Evolutionary conservation across 2,888 invertebrate genomes (phyloP), one percentile per base, ranked within the genome.

Genomic region (Synanthedon formicaeformis): DNA sequence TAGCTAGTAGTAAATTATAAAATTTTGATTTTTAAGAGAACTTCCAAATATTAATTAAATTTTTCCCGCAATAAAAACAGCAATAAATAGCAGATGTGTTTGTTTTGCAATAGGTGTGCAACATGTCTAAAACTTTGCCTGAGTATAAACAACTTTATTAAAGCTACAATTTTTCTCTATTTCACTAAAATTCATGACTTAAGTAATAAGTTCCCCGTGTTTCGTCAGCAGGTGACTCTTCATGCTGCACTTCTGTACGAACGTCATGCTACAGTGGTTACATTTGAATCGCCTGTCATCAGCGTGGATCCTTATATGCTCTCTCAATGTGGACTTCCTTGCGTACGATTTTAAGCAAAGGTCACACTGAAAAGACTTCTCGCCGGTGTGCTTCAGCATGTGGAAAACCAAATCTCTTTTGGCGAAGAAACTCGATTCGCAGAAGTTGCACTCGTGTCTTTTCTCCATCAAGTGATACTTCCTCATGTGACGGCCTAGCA

Each of bases 381-480:
- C 61, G 1, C 69, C 71, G 0, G 75, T 75, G 53, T 83, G 82
- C 41, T 67, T 76, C 34, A 72, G 62, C 62, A 72, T 66, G 56
- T 86, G 86, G 11, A 68, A 67, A 18, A 66, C 67, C 53, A 85
- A 60, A 53, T 70, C 68, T n/a, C 66, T 65, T 45, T 68, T 72
- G 0, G 65, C 59, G 54, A 69, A 75, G 55, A 81, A 84, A 40
- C 62, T 67, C 53, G 66, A 71, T 1, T 69, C 63, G 56, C 71
- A 71, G 1, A 56, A n/a, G 4, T 48, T 53, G 40, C 70, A 71
- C 48, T 58, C 51, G 16, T 57, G 55, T 0, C 56, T 56, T n/a
- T 60, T 58, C 45, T 62, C 62, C 55, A 62, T 54, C 13, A 67
- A 52, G 52, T 69, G 69, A 13, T 59, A 56, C 6, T 56, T 55